Percentiles rank a stretch among this genome's conserved stretches.
Conservation (phyloP, 2,797 vertebrate species). For the Danio choprae region DNA sequence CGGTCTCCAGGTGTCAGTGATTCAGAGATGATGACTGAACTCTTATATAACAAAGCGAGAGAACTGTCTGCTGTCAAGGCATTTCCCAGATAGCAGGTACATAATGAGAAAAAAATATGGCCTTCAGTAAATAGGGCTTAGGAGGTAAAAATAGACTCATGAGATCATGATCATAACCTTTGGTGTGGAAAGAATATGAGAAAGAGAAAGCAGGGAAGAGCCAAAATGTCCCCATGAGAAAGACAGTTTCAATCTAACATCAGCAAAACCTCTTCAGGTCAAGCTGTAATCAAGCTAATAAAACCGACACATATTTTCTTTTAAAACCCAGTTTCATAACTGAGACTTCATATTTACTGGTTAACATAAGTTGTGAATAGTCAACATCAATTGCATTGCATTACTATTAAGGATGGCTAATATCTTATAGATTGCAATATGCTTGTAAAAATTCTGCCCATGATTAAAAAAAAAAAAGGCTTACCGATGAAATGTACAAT, state of each 20-base stretch:
- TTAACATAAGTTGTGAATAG: background rate
- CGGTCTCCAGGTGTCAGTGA: constrained; percentile 28
- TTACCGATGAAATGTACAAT: no score
- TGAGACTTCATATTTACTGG: background rate
- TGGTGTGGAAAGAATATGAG: constrained; percentile 52
- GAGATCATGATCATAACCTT: constrained; percentile 59
- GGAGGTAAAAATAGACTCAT: constrained; percentile 64
- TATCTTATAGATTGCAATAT: no score
- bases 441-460: no score
- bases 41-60: constrained; percentile 9
- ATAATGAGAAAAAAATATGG: constrained; percentile 21
- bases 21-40: constrained; percentile 35
- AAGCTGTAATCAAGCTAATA: constrained; percentile 61
- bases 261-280: constrained; percentile 64
- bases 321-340: constrained; percentile 22
- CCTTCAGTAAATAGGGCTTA: constrained; percentile 54
- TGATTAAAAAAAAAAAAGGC: no score
- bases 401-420: no score
- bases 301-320: constrained; percentile 9
- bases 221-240: constrained; percentile 52
- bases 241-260: constrained; percentile 61
- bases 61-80: background rate
- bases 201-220: constrained; percentile 40
- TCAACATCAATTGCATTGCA: background rate
- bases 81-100: constrained; percentile 62